A percentile compares a stretch with the other conserved stretches of the same genome.
Conservation (phyloP, 2,888 invertebrate genomes). For the Meghimatium bilineatum region DNA sequence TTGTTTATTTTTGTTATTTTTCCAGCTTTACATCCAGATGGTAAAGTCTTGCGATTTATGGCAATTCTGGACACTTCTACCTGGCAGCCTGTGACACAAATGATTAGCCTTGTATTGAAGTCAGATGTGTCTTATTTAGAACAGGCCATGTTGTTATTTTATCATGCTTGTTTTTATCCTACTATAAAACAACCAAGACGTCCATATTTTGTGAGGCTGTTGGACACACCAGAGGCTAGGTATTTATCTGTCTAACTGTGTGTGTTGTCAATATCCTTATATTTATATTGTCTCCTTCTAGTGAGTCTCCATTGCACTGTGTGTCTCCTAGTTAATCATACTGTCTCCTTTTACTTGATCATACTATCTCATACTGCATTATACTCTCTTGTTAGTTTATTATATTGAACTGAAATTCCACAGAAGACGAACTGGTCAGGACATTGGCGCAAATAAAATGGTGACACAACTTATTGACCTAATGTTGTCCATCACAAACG, state of each 20-base stretch:
- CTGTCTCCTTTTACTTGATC: background rate
- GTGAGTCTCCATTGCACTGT: too few species aligned
- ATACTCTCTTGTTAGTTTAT: too few species aligned
- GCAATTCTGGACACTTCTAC: slow-evolving; percentile 2
- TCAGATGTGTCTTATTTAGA: background rate
- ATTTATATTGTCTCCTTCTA: background rate
- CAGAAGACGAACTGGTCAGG: too few species aligned
- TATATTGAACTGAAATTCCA: too few species aligned
- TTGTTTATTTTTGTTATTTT: background rate
- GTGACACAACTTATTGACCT: too few species aligned
- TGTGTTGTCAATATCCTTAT: background rate
- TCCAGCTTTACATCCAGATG: background rate
- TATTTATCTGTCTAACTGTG: background rate
- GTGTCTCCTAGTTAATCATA: background rate
- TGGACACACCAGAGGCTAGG: slow-evolving; percentile 24
- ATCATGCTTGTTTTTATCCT: slow-evolving; percentile 35
- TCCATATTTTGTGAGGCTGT: slow-evolving; percentile 6
- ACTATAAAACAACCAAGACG: background rate
- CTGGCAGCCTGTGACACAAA: background rate
- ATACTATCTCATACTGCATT: background rate
- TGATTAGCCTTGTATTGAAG: background rate
- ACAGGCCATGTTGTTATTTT: slow-evolving; percentile 27
- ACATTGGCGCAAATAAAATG: too few species aligned
- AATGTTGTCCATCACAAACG: too few species aligned
- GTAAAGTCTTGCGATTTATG: slow-evolving; percentile 17